phyloP scores from a whole-genome alignment of 2,113 vertebrate genomes.

The Solea senegalensis region DNA sequence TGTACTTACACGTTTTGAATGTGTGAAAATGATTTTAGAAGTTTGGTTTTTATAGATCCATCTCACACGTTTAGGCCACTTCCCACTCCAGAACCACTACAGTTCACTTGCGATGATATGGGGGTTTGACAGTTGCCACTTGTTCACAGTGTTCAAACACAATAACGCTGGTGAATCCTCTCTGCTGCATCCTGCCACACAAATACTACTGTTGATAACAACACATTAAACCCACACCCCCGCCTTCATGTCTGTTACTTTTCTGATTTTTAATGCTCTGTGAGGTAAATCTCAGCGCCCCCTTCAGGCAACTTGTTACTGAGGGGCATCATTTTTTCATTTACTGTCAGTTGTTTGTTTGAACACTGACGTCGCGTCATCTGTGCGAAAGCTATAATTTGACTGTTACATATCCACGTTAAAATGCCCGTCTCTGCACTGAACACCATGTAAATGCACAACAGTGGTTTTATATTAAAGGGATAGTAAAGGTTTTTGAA shows the following conservation, averaged over 20 bases:
- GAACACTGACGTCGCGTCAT: background rate
- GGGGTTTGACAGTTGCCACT: no score
- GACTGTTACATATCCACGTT: slow-evolving; percentile 2
- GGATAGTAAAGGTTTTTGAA: no score
- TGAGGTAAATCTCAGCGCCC: no score
- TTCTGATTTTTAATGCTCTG: no score
- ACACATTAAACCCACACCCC: background rate
- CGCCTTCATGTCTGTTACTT: no score
- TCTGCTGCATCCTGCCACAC: no score
- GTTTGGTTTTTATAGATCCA: background rate
- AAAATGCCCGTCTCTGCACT: background rate
- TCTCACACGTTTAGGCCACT: background rate
- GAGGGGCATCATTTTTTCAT: background rate
- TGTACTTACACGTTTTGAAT: background rate
- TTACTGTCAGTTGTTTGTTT: background rate
- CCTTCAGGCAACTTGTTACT: background rate
- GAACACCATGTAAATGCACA: background rate
- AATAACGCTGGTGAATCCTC: no score
- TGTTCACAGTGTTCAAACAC: no score
- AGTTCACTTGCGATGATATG: background rate
- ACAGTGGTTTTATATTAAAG: background rate
- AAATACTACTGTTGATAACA: background rate
- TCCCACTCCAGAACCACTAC: background rate
- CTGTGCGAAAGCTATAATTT: background rate
- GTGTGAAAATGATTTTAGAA: background rate